Evolutionary conservation across 2,888 invertebrate genomes (phyloP), one percentile per base, ranked within the genome.

Genomic region (Eupithecia exiguata): DNA sequence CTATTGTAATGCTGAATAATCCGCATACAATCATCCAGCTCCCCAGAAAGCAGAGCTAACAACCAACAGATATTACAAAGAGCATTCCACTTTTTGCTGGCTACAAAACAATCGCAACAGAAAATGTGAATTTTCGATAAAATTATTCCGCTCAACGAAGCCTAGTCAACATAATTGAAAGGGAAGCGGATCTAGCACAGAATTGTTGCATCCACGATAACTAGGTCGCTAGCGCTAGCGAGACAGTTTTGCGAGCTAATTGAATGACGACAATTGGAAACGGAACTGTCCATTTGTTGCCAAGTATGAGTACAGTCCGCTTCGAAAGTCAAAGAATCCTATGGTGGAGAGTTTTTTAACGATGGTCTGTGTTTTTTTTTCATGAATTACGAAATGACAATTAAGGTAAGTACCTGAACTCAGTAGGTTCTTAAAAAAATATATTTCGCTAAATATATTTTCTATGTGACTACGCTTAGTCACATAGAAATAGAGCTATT

Each of bases 191-290:
- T 21, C 38, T 7, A 40, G 66, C 66, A 40, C 62, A 35, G 38
- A 25, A 73, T 66, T 70, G 72, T 21, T 66, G 38, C 66, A 70
- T 73, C 40, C 70, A 49, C 21, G 53, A n/a, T 68, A 70, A 74
- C 30, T 74, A 46, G 70, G 68, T 74, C 70, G 49, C 62, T 58
- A 18, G 43, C 69, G 46, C 46, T 53, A 21, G 49, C 65, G 53
- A 74, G 61, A 68, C 70, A 30, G 62, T 69, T 74, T 30, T 40
- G 67, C 69, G 38, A 63, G 67, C 30, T 74, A 74, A 74, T 71
- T 71, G 69, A 74, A 74, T 74, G 68, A 71, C 65, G 71, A 21
- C 74, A 65, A 49, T 63, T 46, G 21, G 58, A 43, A 74, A 36
- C 58, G 71, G 71, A 68, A 74, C 68, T 10, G 5, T 21, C 65